phyloP scores from a whole-genome alignment of 2,888 invertebrate genomes.

The Podotricha telesiphe region DNA sequence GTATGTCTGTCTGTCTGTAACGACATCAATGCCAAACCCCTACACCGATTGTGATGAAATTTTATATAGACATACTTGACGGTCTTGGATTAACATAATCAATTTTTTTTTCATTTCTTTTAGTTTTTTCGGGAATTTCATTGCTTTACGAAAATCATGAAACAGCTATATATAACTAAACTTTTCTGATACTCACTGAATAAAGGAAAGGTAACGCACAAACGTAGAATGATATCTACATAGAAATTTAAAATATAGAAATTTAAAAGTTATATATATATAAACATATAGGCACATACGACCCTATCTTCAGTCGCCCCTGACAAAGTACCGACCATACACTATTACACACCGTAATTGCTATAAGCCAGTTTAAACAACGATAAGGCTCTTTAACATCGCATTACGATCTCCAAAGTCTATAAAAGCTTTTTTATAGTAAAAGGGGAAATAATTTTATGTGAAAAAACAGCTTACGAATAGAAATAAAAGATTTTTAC shows the following conservation, averaged over 20 bases:
- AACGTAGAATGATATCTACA: no score
- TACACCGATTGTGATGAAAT: no score
- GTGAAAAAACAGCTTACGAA: not conserved
- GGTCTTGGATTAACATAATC: no score
- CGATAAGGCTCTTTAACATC: constrained; percentile 31
- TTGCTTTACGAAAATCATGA: no score
- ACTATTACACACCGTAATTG: constrained; percentile 31
- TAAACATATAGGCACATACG: not conserved
- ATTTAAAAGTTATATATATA: not conserved
- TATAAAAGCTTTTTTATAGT: constrained; percentile 15
- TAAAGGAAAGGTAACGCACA: not conserved
- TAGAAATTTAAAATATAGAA: no score
- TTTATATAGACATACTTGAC: no score
- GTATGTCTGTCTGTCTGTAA: no score
- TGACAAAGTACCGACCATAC: constrained; percentile 35
- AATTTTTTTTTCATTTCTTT: no score
- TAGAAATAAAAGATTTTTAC: not conserved
- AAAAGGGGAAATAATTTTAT: constrained; percentile 24
- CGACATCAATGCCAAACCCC: no score
- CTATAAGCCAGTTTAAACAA: constrained; percentile 31
- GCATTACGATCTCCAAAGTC: constrained; percentile 11
- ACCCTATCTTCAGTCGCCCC: not conserved
- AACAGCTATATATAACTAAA: not conserved
- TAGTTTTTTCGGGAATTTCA: no score
- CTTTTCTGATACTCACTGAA: not conserved